phyloP scores from a whole-genome alignment of 2,888 invertebrate species.

The Cataglyphis cursor region DNA sequence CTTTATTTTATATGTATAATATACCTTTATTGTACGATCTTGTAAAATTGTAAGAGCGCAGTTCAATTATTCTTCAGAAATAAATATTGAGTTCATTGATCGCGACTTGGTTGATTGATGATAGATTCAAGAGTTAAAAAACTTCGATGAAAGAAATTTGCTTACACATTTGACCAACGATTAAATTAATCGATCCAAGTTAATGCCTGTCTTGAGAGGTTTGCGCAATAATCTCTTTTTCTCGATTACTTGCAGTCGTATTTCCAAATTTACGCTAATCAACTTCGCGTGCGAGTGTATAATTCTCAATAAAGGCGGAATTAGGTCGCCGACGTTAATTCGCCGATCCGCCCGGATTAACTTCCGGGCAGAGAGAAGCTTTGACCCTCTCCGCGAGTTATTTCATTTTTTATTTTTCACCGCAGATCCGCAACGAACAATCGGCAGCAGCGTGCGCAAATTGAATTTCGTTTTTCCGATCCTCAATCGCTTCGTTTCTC shows the following conservation, averaged over 20 bases:
- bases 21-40: neutral
- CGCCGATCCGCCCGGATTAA: slow-evolving; percentile 36
- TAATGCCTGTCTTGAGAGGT: neutral
- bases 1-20: neutral
- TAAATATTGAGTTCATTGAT: neutral
- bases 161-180: neutral
- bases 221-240: neutral
- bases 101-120: neutral
- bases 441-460: slow-evolving; percentile 33
- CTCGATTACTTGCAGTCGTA: neutral
- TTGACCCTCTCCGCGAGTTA: slow-evolving; percentile 12
- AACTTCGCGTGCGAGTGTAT: neutral
- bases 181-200: neutral
- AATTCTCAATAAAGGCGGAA: slow-evolving; percentile 20
- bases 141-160: neutral
- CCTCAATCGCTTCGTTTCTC: slow-evolving; percentile 10
- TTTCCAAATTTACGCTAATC: slow-evolving; percentile 13
- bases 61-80: neutral
- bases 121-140: neutral
- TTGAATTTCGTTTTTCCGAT: slow-evolving; percentile 39
- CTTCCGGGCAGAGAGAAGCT: neutral
- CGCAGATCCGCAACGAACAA: slow-evolving; percentile 30
- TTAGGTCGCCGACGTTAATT: slow-evolving; percentile 33
- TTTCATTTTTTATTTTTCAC: slow-evolving; percentile 28
- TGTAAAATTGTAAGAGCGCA: neutral